Evolutionary conservation across 2,888 invertebrate genomes (phyloP).

Genomic region (Cheilosia vernalis): DNA sequence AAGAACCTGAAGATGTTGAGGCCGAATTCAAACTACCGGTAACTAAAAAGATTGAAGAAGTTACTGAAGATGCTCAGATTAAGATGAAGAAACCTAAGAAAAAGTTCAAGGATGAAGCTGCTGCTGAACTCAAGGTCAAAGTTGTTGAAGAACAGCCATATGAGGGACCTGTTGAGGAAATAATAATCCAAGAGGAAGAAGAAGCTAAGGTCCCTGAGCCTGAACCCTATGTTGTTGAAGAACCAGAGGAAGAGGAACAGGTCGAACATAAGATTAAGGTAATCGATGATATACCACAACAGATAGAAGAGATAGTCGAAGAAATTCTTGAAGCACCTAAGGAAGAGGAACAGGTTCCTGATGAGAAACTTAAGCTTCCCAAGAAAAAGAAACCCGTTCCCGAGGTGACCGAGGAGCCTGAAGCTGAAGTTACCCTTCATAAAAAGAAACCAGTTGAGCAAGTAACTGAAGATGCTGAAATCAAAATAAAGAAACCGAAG

Average conservation of each 20-base stretch:
- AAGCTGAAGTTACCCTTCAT: constrained; percentile 79
- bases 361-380: constrained; percentile 77
- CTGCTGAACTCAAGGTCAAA: constrained; percentile 79
- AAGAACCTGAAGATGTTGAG: constrained; percentile 79
- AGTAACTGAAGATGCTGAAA: constrained; percentile 67
- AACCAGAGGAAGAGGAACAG: constrained; percentile 78
- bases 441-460: constrained; percentile 79
- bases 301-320: constrained; percentile 68
- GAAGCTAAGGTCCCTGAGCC: constrained; percentile 46
- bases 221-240: constrained; percentile 77
- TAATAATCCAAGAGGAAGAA: constrained; percentile 76
- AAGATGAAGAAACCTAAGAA: constrained; percentile 80
- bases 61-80: constrained; percentile 79
- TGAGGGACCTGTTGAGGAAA: constrained; percentile 75
- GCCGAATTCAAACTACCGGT: constrained; percentile 78
- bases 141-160: constrained; percentile 79
- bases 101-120: constrained; percentile 78
- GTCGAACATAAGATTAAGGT: constrained; percentile 79
- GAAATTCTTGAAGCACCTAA: constrained; percentile 70
- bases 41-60: constrained; percentile 78
- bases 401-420: constrained; percentile 77
- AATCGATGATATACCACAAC: constrained; percentile 77
- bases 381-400: constrained; percentile 78
- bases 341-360: constrained; percentile 46
- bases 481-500: constrained; percentile 77